Base-by-base conservation (phyloP, 2,113 vertebrate genomes). In the Syrrhaptes paradoxus region DNA sequence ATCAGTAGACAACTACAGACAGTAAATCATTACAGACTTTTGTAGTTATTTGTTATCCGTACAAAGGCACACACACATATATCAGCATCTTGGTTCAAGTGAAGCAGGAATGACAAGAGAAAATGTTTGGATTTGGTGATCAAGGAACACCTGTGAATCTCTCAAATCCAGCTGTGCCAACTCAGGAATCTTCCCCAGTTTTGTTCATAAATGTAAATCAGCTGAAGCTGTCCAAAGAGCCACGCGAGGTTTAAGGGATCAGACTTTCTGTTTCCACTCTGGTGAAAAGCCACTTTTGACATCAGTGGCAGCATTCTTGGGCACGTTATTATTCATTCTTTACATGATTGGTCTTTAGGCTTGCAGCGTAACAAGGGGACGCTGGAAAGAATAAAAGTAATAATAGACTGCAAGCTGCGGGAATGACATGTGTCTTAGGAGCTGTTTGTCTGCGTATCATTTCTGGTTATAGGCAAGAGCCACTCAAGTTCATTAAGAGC, bases 401-500 rank as follows among this genome's bases (percentile, higher is more conserved):
- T 68, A 61, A 66, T 17, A 61, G 61, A n/a, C 76, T 41, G 63
- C 18, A 49, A 92, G 62, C 84, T 93, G 21, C 52, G 34, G 65
- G 38, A 89, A 70, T 70, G 87, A 17, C 67, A 36, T 2, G 48
- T 78, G 86, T 77, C 79, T 36, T 48, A 81, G 81, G 93, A 95
- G 94, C 91, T 90, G 93, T 73, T 92, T 59, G 83, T 26, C 93
- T 68, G 90, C 14, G 13, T 87, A 93, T 92, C 93, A 26, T 86
- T 92, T 92, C 91, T 94, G 91, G 79, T 85, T 96, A 49, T 36
- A 66, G 86, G 90, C 91, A 91, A 95, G 86, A 97, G 89, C 86
- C 91, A 70, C 94, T 95, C 87, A 46, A 74, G 93, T 91, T 95
- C 96, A 94, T 94, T 95, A 96, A 91, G 77, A 95, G 89, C 43